These are phyloP conservation scores for Lymantria dispar DNA, from an alignment of 2,888 invertebrate species.

Conservation along the genomic window DNA sequence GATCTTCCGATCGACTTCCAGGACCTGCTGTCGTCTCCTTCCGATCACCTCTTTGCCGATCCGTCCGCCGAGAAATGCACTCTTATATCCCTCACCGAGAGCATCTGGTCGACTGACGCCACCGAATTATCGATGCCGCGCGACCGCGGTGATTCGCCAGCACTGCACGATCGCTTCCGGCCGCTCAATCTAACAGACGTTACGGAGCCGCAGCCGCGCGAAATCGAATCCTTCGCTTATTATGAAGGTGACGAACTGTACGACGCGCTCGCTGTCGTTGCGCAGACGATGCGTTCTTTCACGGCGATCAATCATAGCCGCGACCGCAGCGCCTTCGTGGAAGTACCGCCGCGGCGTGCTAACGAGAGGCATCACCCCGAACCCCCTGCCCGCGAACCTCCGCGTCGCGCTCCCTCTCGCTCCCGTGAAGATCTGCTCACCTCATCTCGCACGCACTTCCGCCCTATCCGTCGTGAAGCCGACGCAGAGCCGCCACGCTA, in stretches of 20 bases:
- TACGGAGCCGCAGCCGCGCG: slow-evolving; percentile 40
- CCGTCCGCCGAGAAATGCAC: slow-evolving; percentile 62
- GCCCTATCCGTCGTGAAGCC: slow-evolving; percentile 82
- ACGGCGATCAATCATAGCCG: slow-evolving; percentile 84
- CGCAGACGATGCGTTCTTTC: slow-evolving; percentile 74
- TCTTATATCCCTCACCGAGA: slow-evolving; percentile 55
- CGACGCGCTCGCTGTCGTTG: slow-evolving; percentile 63
- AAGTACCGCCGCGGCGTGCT: slow-evolving; percentile 79
- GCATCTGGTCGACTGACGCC: slow-evolving; percentile 58
- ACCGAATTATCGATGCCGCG: slow-evolving; percentile 39
- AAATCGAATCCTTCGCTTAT: slow-evolving; percentile 55
- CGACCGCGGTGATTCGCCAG: slow-evolving; percentile 39
- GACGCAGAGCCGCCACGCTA: slow-evolving; percentile 62
- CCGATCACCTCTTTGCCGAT: slow-evolving; percentile 72
- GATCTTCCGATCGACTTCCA: slow-evolving; percentile 84
- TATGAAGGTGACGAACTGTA: slow-evolving; percentile 65
- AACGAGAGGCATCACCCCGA: slow-evolving; percentile 80
- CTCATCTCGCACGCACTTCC: slow-evolving; percentile 26
- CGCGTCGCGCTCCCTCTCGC: slow-evolving; percentile 75
- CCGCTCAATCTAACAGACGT: slow-evolving; percentile 43
- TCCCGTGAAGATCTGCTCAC: slow-evolving; percentile 37
- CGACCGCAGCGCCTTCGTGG: slow-evolving; percentile 83
- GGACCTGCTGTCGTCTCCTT: slow-evolving; percentile 82
- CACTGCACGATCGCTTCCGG: slow-evolving; percentile 44
- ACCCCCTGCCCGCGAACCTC: slow-evolving; percentile 60